Conservation (phyloP, 2,113 vertebrate genomes). For the Leuciscus idus region DNA sequence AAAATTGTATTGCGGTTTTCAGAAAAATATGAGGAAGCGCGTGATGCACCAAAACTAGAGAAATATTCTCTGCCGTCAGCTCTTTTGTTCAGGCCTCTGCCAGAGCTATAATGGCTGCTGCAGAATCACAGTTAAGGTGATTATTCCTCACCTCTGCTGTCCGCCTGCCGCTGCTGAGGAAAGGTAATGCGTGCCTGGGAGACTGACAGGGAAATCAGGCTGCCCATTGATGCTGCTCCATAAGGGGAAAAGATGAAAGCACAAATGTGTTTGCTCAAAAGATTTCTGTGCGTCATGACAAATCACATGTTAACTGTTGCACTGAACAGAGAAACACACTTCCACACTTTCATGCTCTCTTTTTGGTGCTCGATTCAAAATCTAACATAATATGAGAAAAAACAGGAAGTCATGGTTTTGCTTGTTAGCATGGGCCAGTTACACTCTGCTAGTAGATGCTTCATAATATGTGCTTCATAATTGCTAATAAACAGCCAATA, state of each 20-base stretch:
- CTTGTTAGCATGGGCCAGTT: not conserved
- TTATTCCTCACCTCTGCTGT: slow-evolving; percentile 13
- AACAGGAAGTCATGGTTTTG: not conserved
- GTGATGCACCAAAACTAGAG: not conserved
- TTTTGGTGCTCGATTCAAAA: not conserved
- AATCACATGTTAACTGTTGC: not conserved
- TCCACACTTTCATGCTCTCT: not conserved
- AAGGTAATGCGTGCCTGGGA: slow-evolving; percentile 26
- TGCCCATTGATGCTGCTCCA: not conserved
- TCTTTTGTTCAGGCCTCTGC: not conserved
- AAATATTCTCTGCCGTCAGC: not conserved
- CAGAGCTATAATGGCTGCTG: not conserved
- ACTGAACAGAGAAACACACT: not conserved
- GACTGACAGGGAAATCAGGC: slow-evolving; percentile 42
- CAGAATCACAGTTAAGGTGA: slow-evolving; percentile 1
- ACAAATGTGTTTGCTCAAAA: not conserved
- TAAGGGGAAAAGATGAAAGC: not conserved
- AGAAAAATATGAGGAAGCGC: not conserved
- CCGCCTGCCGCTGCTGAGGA: not conserved
- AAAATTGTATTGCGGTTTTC: no score
- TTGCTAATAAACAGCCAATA: no score
- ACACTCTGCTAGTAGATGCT: no score
- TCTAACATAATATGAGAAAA: not conserved
- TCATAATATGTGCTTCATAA: no score
- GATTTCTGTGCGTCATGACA: not conserved